phyloP scores from a whole-genome alignment of 53 echinoderm and acorn worm species.

The Mesocentrotus franciscanus region DNA sequence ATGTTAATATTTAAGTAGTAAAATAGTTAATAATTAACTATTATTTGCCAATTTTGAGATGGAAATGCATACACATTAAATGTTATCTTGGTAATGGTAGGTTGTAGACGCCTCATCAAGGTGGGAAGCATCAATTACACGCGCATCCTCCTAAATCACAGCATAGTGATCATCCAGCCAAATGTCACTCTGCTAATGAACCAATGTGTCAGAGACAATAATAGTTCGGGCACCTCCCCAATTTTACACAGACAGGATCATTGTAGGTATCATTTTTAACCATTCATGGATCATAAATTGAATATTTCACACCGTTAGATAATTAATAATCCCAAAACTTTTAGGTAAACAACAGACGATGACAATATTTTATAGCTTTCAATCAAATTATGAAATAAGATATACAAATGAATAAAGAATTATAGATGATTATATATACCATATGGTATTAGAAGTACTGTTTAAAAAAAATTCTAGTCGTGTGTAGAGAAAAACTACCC shows the following conservation, averaged over 20 bases:
- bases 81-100: background rate
- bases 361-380: no score
- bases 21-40: no score
- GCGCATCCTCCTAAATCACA: background rate
- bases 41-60: no score
- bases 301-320: background rate
- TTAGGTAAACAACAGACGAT: background rate
- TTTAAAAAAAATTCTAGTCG: no score
- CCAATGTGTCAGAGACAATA: background rate
- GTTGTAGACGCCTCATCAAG: background rate
- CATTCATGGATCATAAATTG: background rate
- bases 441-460: no score
- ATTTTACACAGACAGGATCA: background rate
- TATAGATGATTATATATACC: no score
- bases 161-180: background rate
- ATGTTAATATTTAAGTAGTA: no score
- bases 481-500: no score
- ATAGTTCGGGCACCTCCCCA: constrained; percentile 13
- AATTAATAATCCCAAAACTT: background rate
- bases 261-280: background rate
- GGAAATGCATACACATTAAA: no score
- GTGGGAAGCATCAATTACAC: constrained; percentile 9
- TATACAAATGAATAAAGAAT: no score
- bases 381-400: no score
- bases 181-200: constrained; percentile 24